Evolutionary conservation across 2,113 vertebrate genomes (phyloP).

Genomic region (Sebastes schlegelii): DNA sequence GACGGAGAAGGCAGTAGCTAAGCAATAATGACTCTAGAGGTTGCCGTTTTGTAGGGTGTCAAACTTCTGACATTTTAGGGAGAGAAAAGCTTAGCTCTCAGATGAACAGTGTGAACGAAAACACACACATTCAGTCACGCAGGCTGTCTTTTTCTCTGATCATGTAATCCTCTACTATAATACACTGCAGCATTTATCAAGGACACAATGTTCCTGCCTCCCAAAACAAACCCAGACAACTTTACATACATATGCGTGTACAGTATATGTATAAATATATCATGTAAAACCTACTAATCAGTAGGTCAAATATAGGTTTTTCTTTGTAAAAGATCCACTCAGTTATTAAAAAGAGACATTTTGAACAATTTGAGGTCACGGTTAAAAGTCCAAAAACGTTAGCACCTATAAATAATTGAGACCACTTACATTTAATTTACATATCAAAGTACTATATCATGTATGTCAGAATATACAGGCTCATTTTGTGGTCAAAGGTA

Average conservation of each 20-base stretch:
- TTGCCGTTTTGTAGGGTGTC: conserved; percentile 32
- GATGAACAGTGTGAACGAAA: conserved; percentile 25
- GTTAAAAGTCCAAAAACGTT: neutral
- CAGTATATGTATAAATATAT: no score
- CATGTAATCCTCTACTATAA: neutral
- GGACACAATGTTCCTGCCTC: neutral
- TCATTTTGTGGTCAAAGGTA: neutral
- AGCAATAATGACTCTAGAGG: conserved; percentile 39
- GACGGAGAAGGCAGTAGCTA: conserved; percentile 26
- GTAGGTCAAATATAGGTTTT: neutral
- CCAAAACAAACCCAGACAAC: neutral
- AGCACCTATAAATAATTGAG: neutral
- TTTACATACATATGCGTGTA: neutral
- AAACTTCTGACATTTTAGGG: conserved; percentile 65
- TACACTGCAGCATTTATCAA: neutral
- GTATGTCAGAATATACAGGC: neutral
- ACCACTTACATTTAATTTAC: neutral
- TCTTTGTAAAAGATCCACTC: neutral
- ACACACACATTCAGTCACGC: conserved; percentile 1
- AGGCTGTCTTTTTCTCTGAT: conserved; percentile 15
- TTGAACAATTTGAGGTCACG: neutral
- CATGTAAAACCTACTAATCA: neutral
- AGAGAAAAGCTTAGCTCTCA: conserved; percentile 44
- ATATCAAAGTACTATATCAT: neutral
- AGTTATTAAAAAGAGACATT: neutral